Conservation (phyloP, 1,140 invertebrate species). For the Hycleus cichorii region DNA sequence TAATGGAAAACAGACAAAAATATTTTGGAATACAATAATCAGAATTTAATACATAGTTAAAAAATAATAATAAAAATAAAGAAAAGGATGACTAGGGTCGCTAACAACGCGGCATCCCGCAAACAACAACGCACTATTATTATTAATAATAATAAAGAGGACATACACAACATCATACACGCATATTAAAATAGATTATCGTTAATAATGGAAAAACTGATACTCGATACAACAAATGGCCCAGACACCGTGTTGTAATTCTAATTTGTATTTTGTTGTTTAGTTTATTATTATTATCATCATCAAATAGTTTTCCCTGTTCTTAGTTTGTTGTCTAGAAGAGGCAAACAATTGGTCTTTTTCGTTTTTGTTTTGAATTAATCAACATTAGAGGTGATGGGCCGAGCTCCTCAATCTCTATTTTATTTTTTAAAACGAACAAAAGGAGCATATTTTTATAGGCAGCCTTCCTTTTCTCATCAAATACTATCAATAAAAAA, state of each 20-base stretch:
- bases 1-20: slow-evolving; percentile 12
- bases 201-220: slow-evolving; percentile 31
- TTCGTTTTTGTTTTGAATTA: neutral
- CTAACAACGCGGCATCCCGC: slow-evolving; percentile 42
- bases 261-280: slow-evolving; percentile 20
- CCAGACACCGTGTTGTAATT: slow-evolving; percentile 28
- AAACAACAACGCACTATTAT: slow-evolving; percentile 40
- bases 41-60: neutral
- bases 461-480: slow-evolving; percentile 19
- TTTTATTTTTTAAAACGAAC: neutral
- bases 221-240: slow-evolving; percentile 39
- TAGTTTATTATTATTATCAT: slow-evolving; percentile 28
- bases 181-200: slow-evolving; percentile 41
- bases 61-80: slow-evolving; percentile 20
- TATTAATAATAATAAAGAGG: slow-evolving; percentile 22
- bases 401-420: slow-evolving; percentile 13
- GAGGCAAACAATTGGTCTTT: neutral
- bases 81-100: slow-evolving; percentile 40
- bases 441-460: slow-evolving; percentile 5
- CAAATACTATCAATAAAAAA: slow-evolving; percentile 36
- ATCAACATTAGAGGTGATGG: slow-evolving; percentile 14
- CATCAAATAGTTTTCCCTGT: slow-evolving; percentile 37
- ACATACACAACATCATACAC: slow-evolving; percentile 43
- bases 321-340: slow-evolving; percentile 3
- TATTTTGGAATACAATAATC: slow-evolving; percentile 5